phyloP scores from a whole-genome alignment of 1,140 invertebrate species.

The Heterodera schachtii region DNA sequence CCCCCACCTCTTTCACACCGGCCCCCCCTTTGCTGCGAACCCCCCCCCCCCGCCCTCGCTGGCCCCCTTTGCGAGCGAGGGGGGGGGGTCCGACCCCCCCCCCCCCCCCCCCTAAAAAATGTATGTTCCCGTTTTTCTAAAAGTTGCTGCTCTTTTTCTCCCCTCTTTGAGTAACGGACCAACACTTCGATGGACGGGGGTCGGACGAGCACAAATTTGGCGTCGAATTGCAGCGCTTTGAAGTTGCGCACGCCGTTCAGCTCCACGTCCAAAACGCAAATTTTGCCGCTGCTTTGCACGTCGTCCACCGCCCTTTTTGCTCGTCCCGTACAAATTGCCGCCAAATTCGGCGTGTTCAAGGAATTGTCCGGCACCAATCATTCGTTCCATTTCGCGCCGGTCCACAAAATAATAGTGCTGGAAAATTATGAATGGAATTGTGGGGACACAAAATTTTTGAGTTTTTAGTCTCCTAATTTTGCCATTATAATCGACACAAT shows the following conservation, averaged over 20 bases:
- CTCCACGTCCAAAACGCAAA: conserved; percentile 94
- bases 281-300: conserved; percentile 78
- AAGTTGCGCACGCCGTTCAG: conserved; percentile 92
- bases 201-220: conserved; percentile 86
- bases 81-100: too few relatives aligned
- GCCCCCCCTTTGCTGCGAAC: too few relatives aligned
- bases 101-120: too few relatives aligned
- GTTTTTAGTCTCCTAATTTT: too few relatives aligned
- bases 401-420: conserved; percentile 87
- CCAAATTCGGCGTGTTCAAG: conserved; percentile 88
- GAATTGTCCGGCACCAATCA: conserved; percentile 81
- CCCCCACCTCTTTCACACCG: too few relatives aligned
- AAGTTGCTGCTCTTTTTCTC: background rate
- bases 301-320: conserved; percentile 82
- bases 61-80: too few relatives aligned
- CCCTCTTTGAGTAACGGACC: conserved; percentile 43
- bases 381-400: conserved; percentile 75
- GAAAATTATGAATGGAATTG: conserved; percentile 57
- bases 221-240: conserved; percentile 80
- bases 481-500: too few relatives aligned
- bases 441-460: too few relatives aligned
- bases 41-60: too few relatives aligned
- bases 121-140: too few relatives aligned
- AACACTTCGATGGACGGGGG: conserved; percentile 80
- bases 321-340: conserved; percentile 94